Evolutionary conservation across 2,113 vertebrate species (phyloP).

Genomic region (Zosterops japonicus): DNA sequence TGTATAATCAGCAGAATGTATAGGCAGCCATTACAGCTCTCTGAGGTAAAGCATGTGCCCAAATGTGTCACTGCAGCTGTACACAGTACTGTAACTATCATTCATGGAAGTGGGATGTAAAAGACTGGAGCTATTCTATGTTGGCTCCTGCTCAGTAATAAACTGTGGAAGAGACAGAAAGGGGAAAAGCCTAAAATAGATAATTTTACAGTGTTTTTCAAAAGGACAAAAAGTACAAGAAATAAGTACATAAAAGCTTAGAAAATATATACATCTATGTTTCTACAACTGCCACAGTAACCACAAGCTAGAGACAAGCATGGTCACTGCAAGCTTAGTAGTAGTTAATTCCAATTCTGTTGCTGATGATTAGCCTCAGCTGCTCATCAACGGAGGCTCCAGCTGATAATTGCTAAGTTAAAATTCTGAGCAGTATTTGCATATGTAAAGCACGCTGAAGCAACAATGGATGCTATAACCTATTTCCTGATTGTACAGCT

Average conservation of each 20-base stretch:
- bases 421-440: conserved; percentile 74
- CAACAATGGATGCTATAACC: conserved; percentile 68
- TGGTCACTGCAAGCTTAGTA: background rate
- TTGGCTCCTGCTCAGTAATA: background rate
- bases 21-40: background rate
- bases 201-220: background rate
- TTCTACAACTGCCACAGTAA: conserved; percentile 18
- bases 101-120: background rate
- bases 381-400: conserved; percentile 77
- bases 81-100: background rate
- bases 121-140: background rate
- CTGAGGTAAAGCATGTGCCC: background rate
- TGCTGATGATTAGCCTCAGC: conserved; percentile 75
- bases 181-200: background rate
- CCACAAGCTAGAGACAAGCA: background rate
- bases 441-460: conserved; percentile 71
- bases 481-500: conserved; percentile 67
- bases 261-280: background rate
- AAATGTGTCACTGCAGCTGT: background rate
- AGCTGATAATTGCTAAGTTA: conserved; percentile 84
- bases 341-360: conserved; percentile 63
- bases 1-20: background rate
- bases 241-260: background rate
- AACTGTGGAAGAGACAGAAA: background rate
- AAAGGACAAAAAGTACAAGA: background rate